Evolutionary conservation across 2,113 vertebrate species (phyloP).

Genomic region (Struthio camelus): DNA sequence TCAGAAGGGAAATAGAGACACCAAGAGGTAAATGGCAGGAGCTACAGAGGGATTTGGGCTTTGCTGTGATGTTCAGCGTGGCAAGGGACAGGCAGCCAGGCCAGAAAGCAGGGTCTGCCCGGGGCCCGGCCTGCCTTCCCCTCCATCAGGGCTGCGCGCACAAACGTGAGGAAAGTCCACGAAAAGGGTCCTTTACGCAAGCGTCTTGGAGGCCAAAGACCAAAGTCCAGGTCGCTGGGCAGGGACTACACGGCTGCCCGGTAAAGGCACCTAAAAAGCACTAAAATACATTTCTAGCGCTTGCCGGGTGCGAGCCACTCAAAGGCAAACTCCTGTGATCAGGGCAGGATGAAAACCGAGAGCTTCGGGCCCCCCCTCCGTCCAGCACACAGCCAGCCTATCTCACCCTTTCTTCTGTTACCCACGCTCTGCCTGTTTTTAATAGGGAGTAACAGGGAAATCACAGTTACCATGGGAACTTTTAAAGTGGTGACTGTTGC

Average conservation of each 20-base stretch:
- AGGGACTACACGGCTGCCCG: neutral
- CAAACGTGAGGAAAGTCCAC: neutral
- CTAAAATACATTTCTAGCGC: neutral
- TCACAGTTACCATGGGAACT: neutral
- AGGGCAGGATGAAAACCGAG: neutral
- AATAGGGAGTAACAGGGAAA: neutral
- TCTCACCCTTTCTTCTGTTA: neutral
- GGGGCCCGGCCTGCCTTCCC: too few species aligned
- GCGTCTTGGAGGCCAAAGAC: neutral
- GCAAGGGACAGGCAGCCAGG: neutral
- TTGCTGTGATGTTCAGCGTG: neutral
- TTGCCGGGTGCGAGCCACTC: neutral
- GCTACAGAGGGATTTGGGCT: neutral
- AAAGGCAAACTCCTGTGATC: neutral
- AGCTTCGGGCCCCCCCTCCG: rapidly evolving
- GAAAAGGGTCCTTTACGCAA: neutral
- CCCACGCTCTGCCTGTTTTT: neutral
- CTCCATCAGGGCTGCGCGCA: neutral
- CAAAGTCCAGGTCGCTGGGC: neutral
- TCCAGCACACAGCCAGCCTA: neutral
- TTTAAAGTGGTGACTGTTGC: neutral
- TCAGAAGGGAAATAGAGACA: constrained; percentile 19
- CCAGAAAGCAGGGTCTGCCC: neutral
- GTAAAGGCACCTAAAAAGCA: neutral
- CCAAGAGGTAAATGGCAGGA: constrained; percentile 24